Conservation (phyloP, 1,140 invertebrate genomes). For the Diabrotica undecimpunctata region DNA sequence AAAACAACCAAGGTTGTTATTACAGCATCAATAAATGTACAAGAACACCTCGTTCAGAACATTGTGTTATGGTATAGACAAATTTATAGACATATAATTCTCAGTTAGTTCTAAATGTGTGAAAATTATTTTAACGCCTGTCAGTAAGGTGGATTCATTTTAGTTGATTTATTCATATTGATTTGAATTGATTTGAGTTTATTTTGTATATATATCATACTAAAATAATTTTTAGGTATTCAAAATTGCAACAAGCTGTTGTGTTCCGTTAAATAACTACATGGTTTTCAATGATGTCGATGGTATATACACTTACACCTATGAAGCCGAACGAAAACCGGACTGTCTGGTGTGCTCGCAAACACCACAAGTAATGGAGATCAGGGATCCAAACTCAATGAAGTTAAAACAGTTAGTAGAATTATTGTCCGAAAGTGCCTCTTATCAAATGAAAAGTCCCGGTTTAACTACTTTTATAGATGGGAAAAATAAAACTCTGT, state of each 20-base stretch:
- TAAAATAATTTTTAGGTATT: conserved; percentile 62
- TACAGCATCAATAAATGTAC: no score
- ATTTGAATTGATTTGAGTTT: no score
- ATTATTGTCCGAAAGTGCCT: conserved; percentile 66
- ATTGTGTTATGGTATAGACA: not conserved
- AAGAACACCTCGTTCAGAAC: no score
- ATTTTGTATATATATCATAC: no score
- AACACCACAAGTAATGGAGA: conserved; percentile 63
- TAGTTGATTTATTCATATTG: no score
- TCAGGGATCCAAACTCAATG: conserved; percentile 62
- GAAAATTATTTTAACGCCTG: no score
- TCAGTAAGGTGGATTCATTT: no score
- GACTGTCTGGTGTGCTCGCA: conserved; percentile 86
- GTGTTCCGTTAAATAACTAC: conserved; percentile 88
- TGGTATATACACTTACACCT: conserved; percentile 95
- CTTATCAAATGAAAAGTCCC: conserved; percentile 85
- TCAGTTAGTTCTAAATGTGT: no score
- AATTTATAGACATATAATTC: no score
- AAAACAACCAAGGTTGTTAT: no score
- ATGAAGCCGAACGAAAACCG: conserved; percentile 82
- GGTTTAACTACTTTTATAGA: conserved; percentile 74
- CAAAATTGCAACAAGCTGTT: conserved; percentile 92
- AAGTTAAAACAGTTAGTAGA: conserved; percentile 84
- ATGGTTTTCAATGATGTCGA: conserved; percentile 96
- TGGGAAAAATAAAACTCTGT: conserved; percentile 87